Percentiles rank a stretch among this genome's conserved stretches.
phyloP scores from a whole-genome alignment of 2,888 invertebrate species.

The Nomada goodeniana region DNA sequence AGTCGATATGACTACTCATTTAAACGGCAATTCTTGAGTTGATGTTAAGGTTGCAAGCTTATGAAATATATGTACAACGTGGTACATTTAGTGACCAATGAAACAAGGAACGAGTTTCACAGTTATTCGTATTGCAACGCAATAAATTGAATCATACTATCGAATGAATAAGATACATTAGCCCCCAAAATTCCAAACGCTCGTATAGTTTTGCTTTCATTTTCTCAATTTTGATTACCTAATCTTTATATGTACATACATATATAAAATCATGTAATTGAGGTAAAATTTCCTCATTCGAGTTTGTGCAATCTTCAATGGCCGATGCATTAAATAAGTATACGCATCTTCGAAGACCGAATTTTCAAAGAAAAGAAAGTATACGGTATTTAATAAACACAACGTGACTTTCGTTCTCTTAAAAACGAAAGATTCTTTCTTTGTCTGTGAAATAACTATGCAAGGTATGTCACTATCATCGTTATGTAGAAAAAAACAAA shows the following conservation, averaged over 20 bases:
- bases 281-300: conserved; percentile 45
- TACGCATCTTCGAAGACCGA: conserved; percentile 46
- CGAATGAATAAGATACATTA: conserved; percentile 62
- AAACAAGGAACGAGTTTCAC: conserved; percentile 44
- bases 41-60: conserved; percentile 42
- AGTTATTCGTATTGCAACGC: conserved; percentile 41
- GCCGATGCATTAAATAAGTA: conserved; percentile 62
- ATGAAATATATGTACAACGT: conserved; percentile 58
- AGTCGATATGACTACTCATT: conserved; percentile 66
- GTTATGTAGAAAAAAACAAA: conserved; percentile 60
- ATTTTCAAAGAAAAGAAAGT: conserved; percentile 30
- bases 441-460: conserved; percentile 24
- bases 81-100: conserved; percentile 51
- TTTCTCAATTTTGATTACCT: conserved; percentile 72
- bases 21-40: conserved; percentile 55
- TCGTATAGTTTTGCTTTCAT: conserved; percentile 51
- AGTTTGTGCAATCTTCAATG: conserved; percentile 61
- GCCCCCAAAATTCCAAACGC: conserved; percentile 57
- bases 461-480: conserved; percentile 31
- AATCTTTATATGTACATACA: conserved; percentile 68
- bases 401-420: conserved; percentile 21
- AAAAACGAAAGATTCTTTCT: conserved; percentile 21
- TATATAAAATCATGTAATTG: conserved; percentile 58
- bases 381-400: conserved; percentile 22
- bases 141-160: conserved; percentile 28